Conservation (phyloP, 2,113 vertebrate species). For the Tympanuchus pallidicinctus region DNA sequence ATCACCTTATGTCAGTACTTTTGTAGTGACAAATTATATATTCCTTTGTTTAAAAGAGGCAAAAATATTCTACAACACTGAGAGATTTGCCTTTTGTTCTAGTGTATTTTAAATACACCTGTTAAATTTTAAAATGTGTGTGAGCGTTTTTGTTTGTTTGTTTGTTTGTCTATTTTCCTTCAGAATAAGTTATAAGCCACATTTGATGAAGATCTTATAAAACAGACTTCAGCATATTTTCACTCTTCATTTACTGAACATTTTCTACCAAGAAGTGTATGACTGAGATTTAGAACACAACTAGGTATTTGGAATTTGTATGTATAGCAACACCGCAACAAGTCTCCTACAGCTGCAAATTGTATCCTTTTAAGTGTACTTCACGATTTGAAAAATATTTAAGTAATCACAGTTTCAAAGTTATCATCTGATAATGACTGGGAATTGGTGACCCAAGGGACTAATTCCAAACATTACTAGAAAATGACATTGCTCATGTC, state of each 20-base stretch:
- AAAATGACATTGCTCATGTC: constrained; percentile 73
- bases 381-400: constrained; percentile 63
- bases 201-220: not conserved
- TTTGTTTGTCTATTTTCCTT: not conserved
- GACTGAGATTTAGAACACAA: constrained; percentile 10
- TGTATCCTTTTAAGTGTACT: constrained; percentile 61
- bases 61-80: not conserved
- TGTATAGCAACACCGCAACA: constrained; percentile 29
- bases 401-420: constrained; percentile 65
- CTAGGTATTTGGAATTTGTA: constrained; percentile 5
- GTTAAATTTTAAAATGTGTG: not conserved
- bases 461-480: constrained; percentile 73
- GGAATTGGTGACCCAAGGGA: constrained; percentile 69
- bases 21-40: not conserved
- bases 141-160: not conserved
- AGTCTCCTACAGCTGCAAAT: constrained; percentile 53
- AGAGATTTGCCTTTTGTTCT: not conserved
- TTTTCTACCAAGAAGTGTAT: not conserved
- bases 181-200: not conserved
- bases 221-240: not conserved
- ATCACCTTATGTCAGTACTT: not conserved
- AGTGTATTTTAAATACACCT: not conserved
- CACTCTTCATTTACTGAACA: not conserved
- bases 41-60: not conserved
- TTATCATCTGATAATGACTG: constrained; percentile 67